Base-by-base conservation (phyloP, 1,140 invertebrate genomes). In the Nixonia krombeini region DNA sequence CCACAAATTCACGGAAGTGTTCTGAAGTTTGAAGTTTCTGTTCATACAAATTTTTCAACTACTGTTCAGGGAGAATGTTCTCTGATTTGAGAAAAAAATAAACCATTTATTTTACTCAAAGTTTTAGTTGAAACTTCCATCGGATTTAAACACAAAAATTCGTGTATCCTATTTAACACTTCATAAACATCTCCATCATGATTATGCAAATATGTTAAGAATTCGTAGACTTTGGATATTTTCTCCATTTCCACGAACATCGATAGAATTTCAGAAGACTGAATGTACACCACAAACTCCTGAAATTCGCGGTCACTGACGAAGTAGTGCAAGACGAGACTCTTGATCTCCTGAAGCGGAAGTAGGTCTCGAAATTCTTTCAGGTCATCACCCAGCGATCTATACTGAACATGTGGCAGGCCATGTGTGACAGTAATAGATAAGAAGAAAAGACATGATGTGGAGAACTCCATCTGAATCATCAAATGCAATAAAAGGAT, bases 241-340 rank as follows among this genome's bases (percentile, higher is more conserved):
- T 29, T 18, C 13, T 75, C 71, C 15, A 77, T 40, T 9, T 50
- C 53, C 3, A 40, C 0, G 4, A 77, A 13, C 0, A 70, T 15
- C 0, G 17, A n/a, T 35, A 65, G 47, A 15, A 75, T 75, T 1
- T 70, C 59, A 9, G 67, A 61, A 0, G 38, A 53, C 9, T 42
- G 3, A 7, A 75, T 10, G 29, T 65, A 77, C 18, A 56, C 53
- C 0, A 72, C 10, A 5, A 47, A 52, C 12, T 33, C 40, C 12
- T 67, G 51, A 16, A 77, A 66, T 42, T 77, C 65, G 6, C 28
- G 17, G 40, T 77, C 75, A 1, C 46, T 38, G 0, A n/a, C n/a
- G 4, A 75, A 9, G 46, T 77, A 75, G 18, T 75, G 52, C 3
- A 46, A 44, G 12, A 72, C 59, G 9, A 77, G 50, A 6, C 50